These are phyloP conservation scores for Euschistus heros DNA, from an alignment of 1,140 invertebrate species.

Conservation along the genomic window DNA sequence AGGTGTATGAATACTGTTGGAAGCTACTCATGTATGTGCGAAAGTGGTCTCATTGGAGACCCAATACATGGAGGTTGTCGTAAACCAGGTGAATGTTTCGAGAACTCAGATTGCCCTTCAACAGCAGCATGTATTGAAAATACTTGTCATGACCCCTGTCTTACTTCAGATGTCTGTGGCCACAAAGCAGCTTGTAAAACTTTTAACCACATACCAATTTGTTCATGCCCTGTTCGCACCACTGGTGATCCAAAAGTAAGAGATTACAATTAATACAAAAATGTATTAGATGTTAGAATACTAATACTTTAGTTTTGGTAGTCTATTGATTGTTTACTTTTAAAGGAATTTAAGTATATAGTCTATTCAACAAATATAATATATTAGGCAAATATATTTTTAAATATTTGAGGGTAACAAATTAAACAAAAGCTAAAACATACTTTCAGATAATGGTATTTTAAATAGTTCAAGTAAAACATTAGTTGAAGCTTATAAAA, in stretches of 20 bases:
- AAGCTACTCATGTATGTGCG: constrained; percentile 61
- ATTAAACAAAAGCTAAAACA: too few relatives aligned
- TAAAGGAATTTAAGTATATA: too few relatives aligned
- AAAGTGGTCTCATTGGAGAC: constrained; percentile 69
- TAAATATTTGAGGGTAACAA: too few relatives aligned
- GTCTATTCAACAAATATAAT: too few relatives aligned
- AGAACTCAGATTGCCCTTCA: constrained; percentile 65
- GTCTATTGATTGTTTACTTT: neutral
- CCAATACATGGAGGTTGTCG: constrained; percentile 53
- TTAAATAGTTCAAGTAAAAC: too few relatives aligned
- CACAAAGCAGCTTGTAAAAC: constrained; percentile 60
- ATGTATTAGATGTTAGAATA: neutral
- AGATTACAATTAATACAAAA: neutral
- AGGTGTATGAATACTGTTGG: constrained; percentile 66
- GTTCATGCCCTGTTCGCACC: constrained; percentile 63
- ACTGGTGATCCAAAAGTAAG: constrained; percentile 54
- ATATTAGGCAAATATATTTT: too few relatives aligned
- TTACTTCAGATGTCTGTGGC: constrained; percentile 51
- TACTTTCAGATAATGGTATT: too few relatives aligned
- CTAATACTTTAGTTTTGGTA: neutral
- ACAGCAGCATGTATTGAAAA: constrained; percentile 65
- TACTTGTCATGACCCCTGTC: constrained; percentile 71
- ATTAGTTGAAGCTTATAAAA: too few relatives aligned
- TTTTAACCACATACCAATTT: constrained; percentile 53
- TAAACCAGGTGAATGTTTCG: constrained; percentile 66